phyloP scores from a whole-genome alignment of 2,113 vertebrate genomes.

The Xenopus laevis region DNA sequence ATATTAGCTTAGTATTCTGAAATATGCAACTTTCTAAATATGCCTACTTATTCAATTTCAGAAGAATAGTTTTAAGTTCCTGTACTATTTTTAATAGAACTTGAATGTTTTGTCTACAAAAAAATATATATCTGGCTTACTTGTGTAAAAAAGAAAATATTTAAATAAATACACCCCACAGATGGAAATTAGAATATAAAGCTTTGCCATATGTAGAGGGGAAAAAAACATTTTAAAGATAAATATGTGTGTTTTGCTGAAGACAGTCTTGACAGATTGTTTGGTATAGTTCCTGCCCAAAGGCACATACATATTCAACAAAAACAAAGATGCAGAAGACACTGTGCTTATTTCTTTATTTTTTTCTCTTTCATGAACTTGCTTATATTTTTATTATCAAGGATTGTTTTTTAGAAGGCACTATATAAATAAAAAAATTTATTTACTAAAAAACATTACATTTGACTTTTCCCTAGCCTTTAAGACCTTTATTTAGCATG shows the following conservation, averaged over 20 bases:
- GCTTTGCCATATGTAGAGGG: conserved; percentile 7
- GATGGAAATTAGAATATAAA: conserved; percentile 8
- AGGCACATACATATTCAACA: conserved; percentile 16
- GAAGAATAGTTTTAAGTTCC: too few relatives aligned
- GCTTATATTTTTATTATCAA: background rate
- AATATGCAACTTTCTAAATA: too few relatives aligned
- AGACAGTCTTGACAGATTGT: conserved; percentile 16
- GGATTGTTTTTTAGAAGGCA: too few relatives aligned
- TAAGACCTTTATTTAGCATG: too few relatives aligned
- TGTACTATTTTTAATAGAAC: too few relatives aligned
- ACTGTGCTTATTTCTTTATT: background rate
- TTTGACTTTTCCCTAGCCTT: too few relatives aligned
- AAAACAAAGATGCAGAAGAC: conserved; percentile 10
- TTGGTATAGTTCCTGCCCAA: conserved; percentile 16
- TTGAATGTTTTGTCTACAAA: too few relatives aligned
- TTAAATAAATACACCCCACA: background rate
- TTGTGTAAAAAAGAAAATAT: background rate
- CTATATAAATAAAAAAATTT: too few relatives aligned
- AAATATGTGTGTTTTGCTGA: conserved; percentile 19
- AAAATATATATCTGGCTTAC: background rate
- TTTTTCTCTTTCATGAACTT: background rate
- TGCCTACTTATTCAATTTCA: too few relatives aligned
- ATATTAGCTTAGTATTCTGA: too few relatives aligned
- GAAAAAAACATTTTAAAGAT: conserved; percentile 10
- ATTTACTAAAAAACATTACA: too few relatives aligned